A percentile compares a stretch with the other conserved stretches of the same genome.
Evolutionary conservation across 2,797 vertebrate genomes (phyloP).

Genomic region (Amniataba percoides): DNA sequence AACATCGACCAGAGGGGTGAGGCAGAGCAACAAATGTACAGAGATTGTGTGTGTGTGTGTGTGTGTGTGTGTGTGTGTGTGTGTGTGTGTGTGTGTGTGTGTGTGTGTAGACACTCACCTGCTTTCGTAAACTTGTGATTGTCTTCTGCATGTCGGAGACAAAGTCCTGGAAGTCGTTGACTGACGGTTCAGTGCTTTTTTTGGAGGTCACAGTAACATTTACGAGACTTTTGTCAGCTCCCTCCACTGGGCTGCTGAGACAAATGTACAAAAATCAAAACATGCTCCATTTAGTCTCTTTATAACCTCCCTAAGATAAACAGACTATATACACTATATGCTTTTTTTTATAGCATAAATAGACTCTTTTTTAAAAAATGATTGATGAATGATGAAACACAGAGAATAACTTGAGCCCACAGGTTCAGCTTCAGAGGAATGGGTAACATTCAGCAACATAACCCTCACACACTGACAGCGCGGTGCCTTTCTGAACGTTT

Average conservation of each 20-base stretch:
- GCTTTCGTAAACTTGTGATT: slow-evolving; percentile 94
- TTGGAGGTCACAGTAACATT: slow-evolving; percentile 82
- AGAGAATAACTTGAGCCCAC: not conserved
- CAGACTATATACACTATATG: not conserved
- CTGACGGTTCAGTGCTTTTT: slow-evolving; percentile 78
- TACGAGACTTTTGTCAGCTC: slow-evolving; percentile 51
- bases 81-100: not conserved
- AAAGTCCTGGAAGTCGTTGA: slow-evolving; percentile 95
- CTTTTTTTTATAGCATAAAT: not conserved
- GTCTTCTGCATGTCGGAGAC: slow-evolving; percentile 96
- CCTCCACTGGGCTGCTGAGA: slow-evolving; percentile 78
- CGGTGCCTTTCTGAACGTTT: not conserved
- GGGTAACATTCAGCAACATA: not conserved
- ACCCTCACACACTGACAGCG: not conserved
- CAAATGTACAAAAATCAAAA: not conserved
- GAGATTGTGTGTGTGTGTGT: no score
- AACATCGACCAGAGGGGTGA: not conserved
- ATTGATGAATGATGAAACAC: not conserved
- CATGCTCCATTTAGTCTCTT: not conserved
- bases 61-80: not conserved
- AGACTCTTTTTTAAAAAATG: no score
- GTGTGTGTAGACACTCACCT: slow-evolving; percentile 82
- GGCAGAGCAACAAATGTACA: not conserved
- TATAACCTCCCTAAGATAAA: not conserved
- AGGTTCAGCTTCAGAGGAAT: not conserved